phyloP scores from a whole-genome alignment of 1,140 invertebrate species.

The Dermatophagoides farinae region DNA sequence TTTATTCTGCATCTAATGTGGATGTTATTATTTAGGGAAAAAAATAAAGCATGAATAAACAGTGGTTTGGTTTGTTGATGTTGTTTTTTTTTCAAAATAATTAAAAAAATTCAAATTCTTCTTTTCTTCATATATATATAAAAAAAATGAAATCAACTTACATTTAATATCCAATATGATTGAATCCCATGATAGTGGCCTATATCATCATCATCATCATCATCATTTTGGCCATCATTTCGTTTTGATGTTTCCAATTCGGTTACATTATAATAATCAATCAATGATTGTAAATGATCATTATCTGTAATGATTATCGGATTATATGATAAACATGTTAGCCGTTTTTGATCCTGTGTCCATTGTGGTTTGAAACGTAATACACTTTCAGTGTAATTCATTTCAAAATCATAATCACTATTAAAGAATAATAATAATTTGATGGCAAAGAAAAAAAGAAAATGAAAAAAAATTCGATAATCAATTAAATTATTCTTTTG shows the following conservation, averaged over 20 bases:
- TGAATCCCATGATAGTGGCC: not conserved
- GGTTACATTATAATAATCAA: not conserved
- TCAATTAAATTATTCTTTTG: not conserved
- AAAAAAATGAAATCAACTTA: not conserved
- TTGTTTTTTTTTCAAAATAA: no score
- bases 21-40: no score
- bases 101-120: no score
- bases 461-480: not conserved
- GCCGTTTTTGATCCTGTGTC: not conserved
- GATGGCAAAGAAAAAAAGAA: not conserved
- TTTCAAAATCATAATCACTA: constrained; percentile 5
- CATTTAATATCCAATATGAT: constrained; percentile 7
- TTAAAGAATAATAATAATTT: not conserved
- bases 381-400: constrained; percentile 5
- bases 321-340: constrained; percentile 2
- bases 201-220: not conserved
- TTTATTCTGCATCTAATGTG: no score
- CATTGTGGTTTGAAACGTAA: constrained; percentile 4
- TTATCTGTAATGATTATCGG: not conserved
- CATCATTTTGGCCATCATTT: not conserved
- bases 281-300: not conserved
- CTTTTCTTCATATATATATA: no score
- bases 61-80: no score
- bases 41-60: no score
- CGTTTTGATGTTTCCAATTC: not conserved